These are phyloP conservation scores for Latheticus oryzae DNA, from an alignment of 2,888 invertebrate species.

Conservation along the genomic window DNA sequence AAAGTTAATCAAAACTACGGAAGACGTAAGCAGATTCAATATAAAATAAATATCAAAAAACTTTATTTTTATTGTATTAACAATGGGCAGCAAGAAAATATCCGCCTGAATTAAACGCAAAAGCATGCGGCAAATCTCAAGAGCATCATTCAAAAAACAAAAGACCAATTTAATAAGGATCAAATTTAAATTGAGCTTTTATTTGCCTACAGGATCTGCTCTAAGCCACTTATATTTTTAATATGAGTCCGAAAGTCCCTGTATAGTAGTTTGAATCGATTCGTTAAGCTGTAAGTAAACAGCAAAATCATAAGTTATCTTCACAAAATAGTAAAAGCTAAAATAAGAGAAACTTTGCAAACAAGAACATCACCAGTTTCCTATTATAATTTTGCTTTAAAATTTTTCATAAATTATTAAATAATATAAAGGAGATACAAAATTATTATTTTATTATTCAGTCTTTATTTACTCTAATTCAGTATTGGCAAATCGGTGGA, in stretches of 20 bases:
- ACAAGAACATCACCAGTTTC: too few relatives aligned
- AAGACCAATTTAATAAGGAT: constrained; percentile 64
- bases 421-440: too few relatives aligned
- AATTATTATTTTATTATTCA: too few relatives aligned
- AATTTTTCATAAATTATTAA: too few relatives aligned
- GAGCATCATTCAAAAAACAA: constrained; percentile 63
- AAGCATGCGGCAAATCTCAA: constrained; percentile 54
- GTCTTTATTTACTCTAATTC: too few relatives aligned
- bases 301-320: constrained; percentile 42
- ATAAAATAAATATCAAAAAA: too few relatives aligned
- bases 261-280: constrained; percentile 51
- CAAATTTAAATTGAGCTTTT: constrained; percentile 64
- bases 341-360: too few relatives aligned
- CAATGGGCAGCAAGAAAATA: constrained; percentile 3
- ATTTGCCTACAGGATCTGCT: constrained; percentile 63
- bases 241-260: constrained; percentile 54
- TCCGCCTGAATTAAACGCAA: constrained; percentile 18
- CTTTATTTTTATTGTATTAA: too few relatives aligned
- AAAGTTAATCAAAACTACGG: constrained; percentile 7
- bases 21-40: too few relatives aligned
- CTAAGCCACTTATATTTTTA: constrained; percentile 65
- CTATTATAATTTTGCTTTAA: too few relatives aligned
- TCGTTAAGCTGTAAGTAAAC: constrained; percentile 51
- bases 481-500: too few relatives aligned
- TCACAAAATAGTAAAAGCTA: background rate